Conservation (phyloP, 2,797 vertebrate genomes). For the Syngnathus acus region DNA sequence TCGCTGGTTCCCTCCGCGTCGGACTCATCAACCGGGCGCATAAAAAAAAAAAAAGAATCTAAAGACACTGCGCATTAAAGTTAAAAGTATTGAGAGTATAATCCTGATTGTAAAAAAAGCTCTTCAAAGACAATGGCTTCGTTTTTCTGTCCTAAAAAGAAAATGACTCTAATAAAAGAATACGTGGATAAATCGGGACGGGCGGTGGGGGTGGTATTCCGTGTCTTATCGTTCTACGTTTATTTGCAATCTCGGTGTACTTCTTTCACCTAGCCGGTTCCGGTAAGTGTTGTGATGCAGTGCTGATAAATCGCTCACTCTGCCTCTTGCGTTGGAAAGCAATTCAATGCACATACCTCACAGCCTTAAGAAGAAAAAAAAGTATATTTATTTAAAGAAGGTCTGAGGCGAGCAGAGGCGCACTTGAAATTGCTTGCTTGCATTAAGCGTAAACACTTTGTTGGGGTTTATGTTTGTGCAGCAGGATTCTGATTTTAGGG, state of each 20-base stretch:
- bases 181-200: not conserved
- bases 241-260: not conserved
- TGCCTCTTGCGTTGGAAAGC: not conserved
- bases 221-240: not conserved
- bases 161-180: not conserved
- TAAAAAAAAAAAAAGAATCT: not conserved
- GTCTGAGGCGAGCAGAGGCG: constrained; percentile 15
- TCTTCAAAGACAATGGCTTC: not conserved
- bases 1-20: constrained; percentile 9
- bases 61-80: constrained; percentile 1
- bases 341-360: not conserved
- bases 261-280: not conserved
- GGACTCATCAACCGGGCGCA: constrained; percentile 14
- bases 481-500: constrained; percentile 4
- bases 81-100: constrained; percentile 6
- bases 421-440: constrained; percentile 21
- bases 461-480: constrained; percentile 7
- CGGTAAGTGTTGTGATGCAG: not conserved
- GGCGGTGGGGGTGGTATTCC: not conserved
- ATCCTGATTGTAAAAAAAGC: not conserved
- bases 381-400: constrained; percentile 19
- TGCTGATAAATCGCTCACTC: not conserved
- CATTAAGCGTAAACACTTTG: constrained; percentile 8
- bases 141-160: constrained; percentile 1
- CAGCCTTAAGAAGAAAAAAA: not conserved